phyloP scores from a whole-genome alignment of 2,113 vertebrate species.

The Nothocercus julius region DNA sequence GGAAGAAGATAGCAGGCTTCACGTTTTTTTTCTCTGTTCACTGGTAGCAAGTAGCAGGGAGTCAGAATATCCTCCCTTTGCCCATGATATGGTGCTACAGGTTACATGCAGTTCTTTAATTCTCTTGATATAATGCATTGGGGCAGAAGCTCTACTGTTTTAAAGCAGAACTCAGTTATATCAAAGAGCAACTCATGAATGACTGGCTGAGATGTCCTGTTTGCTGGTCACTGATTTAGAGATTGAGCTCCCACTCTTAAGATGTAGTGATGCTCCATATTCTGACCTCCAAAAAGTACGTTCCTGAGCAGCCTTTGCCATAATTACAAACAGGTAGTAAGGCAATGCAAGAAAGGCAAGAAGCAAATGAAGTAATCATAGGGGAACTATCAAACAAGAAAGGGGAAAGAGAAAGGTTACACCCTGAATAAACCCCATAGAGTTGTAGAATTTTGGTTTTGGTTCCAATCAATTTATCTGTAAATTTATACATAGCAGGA shows the following conservation, averaged over 20 bases:
- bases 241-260: not conserved
- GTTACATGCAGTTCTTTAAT: not conserved
- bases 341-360: not conserved
- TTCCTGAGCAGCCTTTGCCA: not conserved
- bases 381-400: too few species aligned
- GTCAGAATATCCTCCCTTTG: not conserved
- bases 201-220: not conserved
- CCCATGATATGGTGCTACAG: not conserved
- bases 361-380: not conserved
- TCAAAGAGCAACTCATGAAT: not conserved
- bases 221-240: not conserved
- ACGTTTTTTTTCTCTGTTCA: not conserved
- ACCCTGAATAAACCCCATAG: not conserved
- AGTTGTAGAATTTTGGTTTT: not conserved
- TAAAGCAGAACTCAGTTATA: not conserved
- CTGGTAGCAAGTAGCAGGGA: not conserved
- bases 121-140: not conserved
- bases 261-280: not conserved
- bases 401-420: not conserved
- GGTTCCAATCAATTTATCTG: not conserved
- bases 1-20: not conserved
- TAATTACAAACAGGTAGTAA: not conserved
- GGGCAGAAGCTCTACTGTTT: not conserved
- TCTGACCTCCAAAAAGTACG: not conserved
- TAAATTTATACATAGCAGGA: not conserved